Percentiles rank a stretch among this genome's conserved stretches.
Conservation (phyloP, 2,797 vertebrate genomes). For the Huso huso region DNA sequence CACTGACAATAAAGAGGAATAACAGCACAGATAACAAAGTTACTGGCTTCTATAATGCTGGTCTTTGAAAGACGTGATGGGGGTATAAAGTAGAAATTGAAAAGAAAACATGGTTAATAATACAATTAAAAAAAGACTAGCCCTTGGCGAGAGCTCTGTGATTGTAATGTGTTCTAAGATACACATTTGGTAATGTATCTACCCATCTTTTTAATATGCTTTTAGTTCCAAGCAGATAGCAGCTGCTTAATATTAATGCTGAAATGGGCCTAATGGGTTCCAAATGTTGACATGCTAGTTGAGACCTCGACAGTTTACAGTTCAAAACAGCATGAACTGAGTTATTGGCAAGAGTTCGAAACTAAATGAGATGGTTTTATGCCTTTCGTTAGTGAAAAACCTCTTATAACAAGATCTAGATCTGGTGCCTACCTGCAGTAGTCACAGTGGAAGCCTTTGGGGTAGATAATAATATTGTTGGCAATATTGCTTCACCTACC, state of each 20-base stretch:
- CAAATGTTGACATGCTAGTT: slow-evolving; percentile 41
- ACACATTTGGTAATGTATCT: slow-evolving; percentile 11
- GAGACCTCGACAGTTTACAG: slow-evolving; percentile 54
- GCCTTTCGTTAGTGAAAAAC: slow-evolving; percentile 42
- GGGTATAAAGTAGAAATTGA: background rate
- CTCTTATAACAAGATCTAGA: slow-evolving; percentile 44
- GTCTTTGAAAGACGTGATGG: too few species aligned
- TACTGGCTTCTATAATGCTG: too few species aligned
- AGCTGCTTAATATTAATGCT: slow-evolving; percentile 9
- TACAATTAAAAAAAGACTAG: slow-evolving; percentile 2
- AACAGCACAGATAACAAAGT: too few species aligned
- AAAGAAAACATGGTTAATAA: background rate
- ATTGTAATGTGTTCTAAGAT: slow-evolving; percentile 6
- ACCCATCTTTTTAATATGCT: slow-evolving; percentile 7
- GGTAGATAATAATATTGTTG: too few species aligned
- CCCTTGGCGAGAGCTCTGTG: slow-evolving; percentile 1
- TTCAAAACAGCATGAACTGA: slow-evolving; percentile 37
- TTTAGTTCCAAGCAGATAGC: slow-evolving; percentile 12
- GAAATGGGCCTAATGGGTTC: slow-evolving; percentile 31
- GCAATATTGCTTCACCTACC: too few species aligned
- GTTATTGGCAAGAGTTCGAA: slow-evolving; percentile 52
- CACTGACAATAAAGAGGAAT: too few species aligned
- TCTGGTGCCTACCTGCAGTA: slow-evolving; percentile 33
- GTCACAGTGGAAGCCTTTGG: too few species aligned
- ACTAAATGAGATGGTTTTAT: slow-evolving; percentile 26